Percentiles rank a stretch among this genome's conserved stretches.
Evolutionary conservation across 2,113 vertebrate genomes (phyloP).

Genomic region (Pogonocichla stellata): DNA sequence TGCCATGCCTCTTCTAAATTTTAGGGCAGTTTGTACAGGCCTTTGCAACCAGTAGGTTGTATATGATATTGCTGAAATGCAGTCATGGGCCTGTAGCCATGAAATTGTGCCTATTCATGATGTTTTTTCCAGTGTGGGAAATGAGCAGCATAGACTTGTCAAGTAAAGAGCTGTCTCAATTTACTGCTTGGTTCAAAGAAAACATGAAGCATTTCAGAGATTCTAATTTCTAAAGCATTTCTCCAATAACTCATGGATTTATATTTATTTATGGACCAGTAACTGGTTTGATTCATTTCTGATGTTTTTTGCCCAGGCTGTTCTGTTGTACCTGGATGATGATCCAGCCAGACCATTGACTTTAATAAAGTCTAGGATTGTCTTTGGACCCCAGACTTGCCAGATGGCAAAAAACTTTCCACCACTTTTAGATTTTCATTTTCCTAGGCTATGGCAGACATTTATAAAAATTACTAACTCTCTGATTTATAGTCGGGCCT

Average conservation of each 20-base stretch:
- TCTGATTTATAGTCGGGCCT: background rate
- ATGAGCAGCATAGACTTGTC: background rate
- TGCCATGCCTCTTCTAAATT: background rate
- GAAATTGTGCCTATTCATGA: slow-evolving; percentile 4
- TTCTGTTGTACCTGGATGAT: slow-evolving; percentile 20
- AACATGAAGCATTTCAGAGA: background rate
- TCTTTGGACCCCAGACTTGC: background rate
- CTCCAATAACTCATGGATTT: background rate
- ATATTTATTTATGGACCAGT: slow-evolving; percentile 33
- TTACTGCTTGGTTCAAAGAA: slow-evolving; percentile 31
- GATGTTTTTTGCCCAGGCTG: background rate
- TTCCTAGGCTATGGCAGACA: background rate
- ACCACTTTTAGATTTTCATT: background rate
- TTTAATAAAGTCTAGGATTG: slow-evolving; percentile 12
- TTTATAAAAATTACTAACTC: background rate
- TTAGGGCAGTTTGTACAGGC: background rate
- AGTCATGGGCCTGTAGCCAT: background rate
- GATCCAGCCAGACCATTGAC: background rate
- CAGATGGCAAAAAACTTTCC: slow-evolving; percentile 35
- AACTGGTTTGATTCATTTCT: background rate
- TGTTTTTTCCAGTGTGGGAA: background rate
- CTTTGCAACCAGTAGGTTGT: background rate
- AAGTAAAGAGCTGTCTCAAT: background rate
- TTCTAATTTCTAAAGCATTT: slow-evolving; percentile 17
- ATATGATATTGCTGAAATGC: background rate